Evolutionary conservation across 2,888 invertebrate genomes (phyloP), one percentile per base, ranked within the genome.

Genomic region (Hemaris fuciformis): DNA sequence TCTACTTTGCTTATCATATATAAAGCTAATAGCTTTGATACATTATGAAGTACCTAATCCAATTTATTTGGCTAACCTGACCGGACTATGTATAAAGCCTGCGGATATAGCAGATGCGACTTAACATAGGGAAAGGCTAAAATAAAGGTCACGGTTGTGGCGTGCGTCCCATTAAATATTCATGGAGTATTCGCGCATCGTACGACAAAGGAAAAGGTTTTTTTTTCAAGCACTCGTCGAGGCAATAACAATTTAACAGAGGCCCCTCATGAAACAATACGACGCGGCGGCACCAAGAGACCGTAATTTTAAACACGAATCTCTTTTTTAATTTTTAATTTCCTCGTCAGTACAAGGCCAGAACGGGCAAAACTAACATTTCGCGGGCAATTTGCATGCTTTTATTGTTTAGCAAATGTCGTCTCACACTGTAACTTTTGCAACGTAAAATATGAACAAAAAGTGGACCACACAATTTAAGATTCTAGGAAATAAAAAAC

Each of bases 111-210:
- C 53, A 31, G 53, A 8, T 31, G 27, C 15, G 6, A 18, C 65
- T 66, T 69, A 84, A 88, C 88, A 89, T 68, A 74, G 80, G 77
- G 79, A 81, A 86, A 87, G 85, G 83, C 84, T 76, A 84, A 86
- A 86, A 86, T 84, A 87, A 89, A 88, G 89, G 89, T 88, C 89
- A 82, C 72, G 84, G 80, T 73, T 83, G 74, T 69, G 77, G 76
- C 75, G 76, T 74, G 75, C 75, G 74, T 75, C 72, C 76, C 79
- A 87, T 87, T 88, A 88, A 81, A 87, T 87, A 90, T 90, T 87
- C 88, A 89, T 89, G 81, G 74, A 77, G 79, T 79, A 84, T 83
- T 85, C 84, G 85, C 86, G 79, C 82, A 81, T 79, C 74, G 81
- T 79, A 78, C 77, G 76, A 82, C 82, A 85, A 85, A 84, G 82